phyloP scores from a whole-genome alignment of 2,797 vertebrate genomes.

The Bradypus variegatus region DNA sequence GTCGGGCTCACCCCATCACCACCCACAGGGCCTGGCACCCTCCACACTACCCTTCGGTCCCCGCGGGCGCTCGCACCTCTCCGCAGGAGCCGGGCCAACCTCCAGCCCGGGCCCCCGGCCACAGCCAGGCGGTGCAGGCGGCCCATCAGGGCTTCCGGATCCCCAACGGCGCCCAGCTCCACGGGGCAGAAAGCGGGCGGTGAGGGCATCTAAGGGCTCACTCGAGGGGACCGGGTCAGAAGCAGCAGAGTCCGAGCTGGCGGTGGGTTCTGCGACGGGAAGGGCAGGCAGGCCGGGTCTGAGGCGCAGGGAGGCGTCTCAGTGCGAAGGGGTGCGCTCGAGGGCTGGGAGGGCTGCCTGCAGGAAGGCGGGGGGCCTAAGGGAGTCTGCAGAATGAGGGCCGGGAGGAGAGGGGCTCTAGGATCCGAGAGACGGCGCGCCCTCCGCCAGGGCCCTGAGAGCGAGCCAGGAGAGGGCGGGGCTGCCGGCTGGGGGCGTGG shows the following conservation, averaged over 20 bases:
- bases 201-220: neutral
- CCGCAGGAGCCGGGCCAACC: conserved; percentile 15
- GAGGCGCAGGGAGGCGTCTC: neutral
- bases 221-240: neutral
- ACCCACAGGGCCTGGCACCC: neutral
- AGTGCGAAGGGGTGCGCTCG: neutral
- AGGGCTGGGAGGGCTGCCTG: neutral
- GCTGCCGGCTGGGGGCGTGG: neutral
- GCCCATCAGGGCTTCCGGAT: conserved; percentile 37
- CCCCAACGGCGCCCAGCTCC: neutral
- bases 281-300: neutral
- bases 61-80: conserved; percentile 34
- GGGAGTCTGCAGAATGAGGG: neutral
- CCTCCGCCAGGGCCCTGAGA: too few species aligned
- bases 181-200: neutral
- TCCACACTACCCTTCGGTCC: too few species aligned
- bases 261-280: neutral
- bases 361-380: neutral
- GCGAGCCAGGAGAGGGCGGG: neutral
- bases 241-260: neutral
- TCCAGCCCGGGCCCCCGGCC: conserved; percentile 23
- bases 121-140: conserved; percentile 38
- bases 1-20: neutral
- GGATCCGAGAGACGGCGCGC: neutral
- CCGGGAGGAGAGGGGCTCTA: neutral